Evolutionary conservation across 2,888 invertebrate genomes (phyloP).

Genomic region (Celastrina argiolus): DNA sequence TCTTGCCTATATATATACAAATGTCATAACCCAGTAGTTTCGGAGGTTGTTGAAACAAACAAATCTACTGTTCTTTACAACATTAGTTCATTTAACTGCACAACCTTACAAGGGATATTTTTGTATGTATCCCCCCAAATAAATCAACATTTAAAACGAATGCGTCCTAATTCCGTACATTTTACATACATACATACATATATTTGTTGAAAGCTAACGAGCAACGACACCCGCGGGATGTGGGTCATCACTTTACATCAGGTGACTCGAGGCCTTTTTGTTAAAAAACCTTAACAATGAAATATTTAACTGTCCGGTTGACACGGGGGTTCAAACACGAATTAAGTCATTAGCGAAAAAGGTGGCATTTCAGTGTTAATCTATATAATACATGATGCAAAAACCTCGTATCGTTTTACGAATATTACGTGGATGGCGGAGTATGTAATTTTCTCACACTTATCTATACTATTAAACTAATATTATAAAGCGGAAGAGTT

Average conservation of each 20-base stretch:
- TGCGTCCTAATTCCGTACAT: neutral
- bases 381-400: too few relatives aligned
- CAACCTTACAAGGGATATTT: neutral
- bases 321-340: neutral
- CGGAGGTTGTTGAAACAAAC: too few relatives aligned
- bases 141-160: constrained; percentile 7
- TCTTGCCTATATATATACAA: too few relatives aligned
- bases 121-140: neutral
- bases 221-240: constrained; percentile 1
- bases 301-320: neutral
- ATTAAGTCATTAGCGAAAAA: constrained; percentile 7
- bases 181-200: neutral
- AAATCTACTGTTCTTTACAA: too few relatives aligned
- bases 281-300: constrained; percentile 3
- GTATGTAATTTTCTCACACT: too few relatives aligned
- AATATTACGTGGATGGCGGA: too few relatives aligned
- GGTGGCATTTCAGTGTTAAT: neutral
- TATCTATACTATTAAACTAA: too few relatives aligned
- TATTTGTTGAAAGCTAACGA: neutral
- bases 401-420: too few relatives aligned
- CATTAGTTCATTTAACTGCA: too few relatives aligned
- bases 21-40: too few relatives aligned
- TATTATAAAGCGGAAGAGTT: too few relatives aligned
- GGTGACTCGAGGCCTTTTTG: constrained; percentile 11
- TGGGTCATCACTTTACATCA: constrained; percentile 13